Conservation (phyloP, 1,140 invertebrate genomes). For the Drosophila kanapiae region DNA sequence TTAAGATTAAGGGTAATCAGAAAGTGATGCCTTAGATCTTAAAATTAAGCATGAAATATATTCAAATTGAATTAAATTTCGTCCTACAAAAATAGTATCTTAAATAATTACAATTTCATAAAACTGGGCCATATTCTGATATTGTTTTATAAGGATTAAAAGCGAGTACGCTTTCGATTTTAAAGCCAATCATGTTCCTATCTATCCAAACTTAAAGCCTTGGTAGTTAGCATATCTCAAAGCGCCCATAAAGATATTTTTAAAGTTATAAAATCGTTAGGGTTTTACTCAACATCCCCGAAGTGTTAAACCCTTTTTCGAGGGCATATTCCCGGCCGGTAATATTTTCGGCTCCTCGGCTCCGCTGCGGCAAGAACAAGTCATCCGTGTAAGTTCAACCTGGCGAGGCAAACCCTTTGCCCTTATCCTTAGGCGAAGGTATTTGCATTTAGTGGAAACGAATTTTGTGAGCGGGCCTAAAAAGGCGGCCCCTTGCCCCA, state of each 20-base stretch:
- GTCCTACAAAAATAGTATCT: no score
- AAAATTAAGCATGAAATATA: background rate
- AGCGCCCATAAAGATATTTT: slow-evolving; percentile 5
- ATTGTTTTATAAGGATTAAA: background rate
- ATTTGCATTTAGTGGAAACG: slow-evolving; percentile 67
- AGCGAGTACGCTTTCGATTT: background rate
- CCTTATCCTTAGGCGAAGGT: slow-evolving; percentile 40
- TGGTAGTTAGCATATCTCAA: background rate
- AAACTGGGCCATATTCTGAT: background rate
- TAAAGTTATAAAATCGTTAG: slow-evolving; percentile 10
- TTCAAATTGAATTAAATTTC: background rate
- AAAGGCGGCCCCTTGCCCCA: slow-evolving; percentile 50
- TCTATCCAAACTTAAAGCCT: background rate
- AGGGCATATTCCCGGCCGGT: slow-evolving; percentile 1
- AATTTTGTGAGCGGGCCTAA: slow-evolving; percentile 64
- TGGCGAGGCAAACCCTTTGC: slow-evolving; percentile 35
- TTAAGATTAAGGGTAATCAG: background rate
- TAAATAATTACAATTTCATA: background rate
- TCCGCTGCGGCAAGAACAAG: slow-evolving; percentile 56
- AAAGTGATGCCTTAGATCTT: background rate
- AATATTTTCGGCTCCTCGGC: slow-evolving; percentile 13
- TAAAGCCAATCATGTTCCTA: background rate
- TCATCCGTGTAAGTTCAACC: slow-evolving; percentile 62
- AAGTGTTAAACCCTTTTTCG: slow-evolving; percentile 7
- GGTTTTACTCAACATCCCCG: background rate